phyloP scores from a whole-genome alignment of 2,113 vertebrate species.

The Ailurus styani region DNA sequence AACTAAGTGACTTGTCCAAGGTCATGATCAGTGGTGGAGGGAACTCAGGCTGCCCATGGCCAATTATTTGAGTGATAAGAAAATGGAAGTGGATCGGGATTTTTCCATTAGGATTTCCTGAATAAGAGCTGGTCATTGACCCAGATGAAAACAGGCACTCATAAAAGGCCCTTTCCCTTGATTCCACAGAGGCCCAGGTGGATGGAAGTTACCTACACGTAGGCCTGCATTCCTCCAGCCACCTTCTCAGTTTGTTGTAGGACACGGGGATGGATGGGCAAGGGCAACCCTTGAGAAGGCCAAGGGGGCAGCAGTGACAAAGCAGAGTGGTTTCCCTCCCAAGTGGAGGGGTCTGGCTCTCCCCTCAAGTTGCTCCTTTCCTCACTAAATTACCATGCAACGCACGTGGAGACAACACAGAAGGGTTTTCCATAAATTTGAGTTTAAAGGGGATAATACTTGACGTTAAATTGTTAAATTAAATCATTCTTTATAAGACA shows the following conservation, averaged over 20 bases:
- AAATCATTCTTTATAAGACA: slow-evolving; percentile 70
- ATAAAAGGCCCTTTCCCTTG: background rate
- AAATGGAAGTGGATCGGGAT: background rate
- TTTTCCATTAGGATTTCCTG: background rate
- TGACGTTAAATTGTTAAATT: slow-evolving; percentile 32
- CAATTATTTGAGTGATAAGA: background rate
- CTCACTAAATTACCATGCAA: background rate
- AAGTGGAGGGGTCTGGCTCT: background rate
- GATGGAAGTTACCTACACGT: background rate
- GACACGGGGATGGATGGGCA: accelerated
- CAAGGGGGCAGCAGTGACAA: background rate
- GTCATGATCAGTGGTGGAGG: background rate
- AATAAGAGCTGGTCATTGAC: background rate
- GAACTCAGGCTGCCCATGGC: background rate
- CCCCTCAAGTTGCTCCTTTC: background rate
- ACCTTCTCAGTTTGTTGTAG: background rate
- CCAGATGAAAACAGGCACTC: background rate
- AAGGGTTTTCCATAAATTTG: slow-evolving; percentile 62
- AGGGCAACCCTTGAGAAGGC: background rate
- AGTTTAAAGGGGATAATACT: slow-evolving; percentile 52
- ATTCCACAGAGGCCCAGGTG: background rate
- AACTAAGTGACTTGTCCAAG: background rate
- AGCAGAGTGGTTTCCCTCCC: background rate
- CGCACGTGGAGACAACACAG: background rate
- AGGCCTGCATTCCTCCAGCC: background rate